Conservation (phyloP, 2,888 invertebrate species). For the Chrysina gloriosa region DNA sequence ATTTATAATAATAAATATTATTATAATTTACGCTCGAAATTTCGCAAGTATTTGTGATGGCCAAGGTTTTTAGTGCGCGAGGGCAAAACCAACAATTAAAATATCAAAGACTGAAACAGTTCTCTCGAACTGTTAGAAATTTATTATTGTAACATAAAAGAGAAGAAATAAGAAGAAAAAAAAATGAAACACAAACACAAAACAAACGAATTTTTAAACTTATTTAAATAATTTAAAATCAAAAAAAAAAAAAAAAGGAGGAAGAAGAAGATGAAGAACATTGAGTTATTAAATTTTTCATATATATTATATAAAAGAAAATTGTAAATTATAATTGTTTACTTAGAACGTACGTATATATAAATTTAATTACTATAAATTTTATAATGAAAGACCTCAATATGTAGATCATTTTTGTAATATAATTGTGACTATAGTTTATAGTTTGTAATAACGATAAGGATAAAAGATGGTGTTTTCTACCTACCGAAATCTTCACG, state of each 20-base stretch:
- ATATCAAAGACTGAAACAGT: constrained; percentile 53
- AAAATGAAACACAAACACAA: too few relatives aligned
- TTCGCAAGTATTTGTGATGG: constrained; percentile 41
- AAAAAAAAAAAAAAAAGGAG: constrained; percentile 44
- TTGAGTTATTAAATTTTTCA: constrained; percentile 49
- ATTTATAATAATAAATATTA: too few relatives aligned
- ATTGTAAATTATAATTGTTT: constrained; percentile 49
- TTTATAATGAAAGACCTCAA: constrained; percentile 46
- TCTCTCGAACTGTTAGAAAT: constrained; percentile 46
- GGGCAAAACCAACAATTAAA: constrained; percentile 49
- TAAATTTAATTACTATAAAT: constrained; percentile 45
- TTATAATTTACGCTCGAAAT: too few relatives aligned
- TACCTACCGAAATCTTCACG: constrained; percentile 29
- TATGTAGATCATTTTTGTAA: constrained; percentile 34
- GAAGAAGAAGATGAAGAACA: constrained; percentile 6
- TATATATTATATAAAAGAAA: constrained; percentile 50
- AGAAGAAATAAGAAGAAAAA: constrained; percentile 51
- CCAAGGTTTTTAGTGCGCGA: constrained; percentile 44
- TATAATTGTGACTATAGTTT: constrained; percentile 41
- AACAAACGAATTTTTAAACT: too few relatives aligned
- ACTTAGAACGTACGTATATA: constrained; percentile 34
- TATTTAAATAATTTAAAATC: constrained; percentile 49
- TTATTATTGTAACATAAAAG: constrained; percentile 44
- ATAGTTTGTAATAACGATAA: constrained; percentile 21
- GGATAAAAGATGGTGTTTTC: constrained; percentile 31